Base-by-base conservation (phyloP, 2,888 invertebrate species). In the Sycophila texana region DNA sequence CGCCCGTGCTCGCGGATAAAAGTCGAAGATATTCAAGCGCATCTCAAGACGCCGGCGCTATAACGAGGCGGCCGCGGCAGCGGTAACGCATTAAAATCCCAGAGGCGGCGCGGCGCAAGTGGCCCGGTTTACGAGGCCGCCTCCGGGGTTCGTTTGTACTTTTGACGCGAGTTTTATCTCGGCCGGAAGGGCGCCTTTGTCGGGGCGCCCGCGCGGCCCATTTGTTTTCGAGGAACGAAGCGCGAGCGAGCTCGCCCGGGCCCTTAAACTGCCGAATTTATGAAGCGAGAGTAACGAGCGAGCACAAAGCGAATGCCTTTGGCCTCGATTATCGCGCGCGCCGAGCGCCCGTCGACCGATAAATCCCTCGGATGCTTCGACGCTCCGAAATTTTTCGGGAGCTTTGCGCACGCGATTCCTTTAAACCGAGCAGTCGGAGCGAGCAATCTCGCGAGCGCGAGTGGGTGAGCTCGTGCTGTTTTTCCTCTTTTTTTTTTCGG, bases 281-380 rank as follows among this genome's bases (percentile, higher is more conserved):
- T 63, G 78, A 74, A 55, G 77, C 77, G 78, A 47, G 68, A 74
- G 57, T 73, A 74, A 78, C 67, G 22, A 67, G 67, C 60, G 39
- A n/a, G 26, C 58, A 18, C 66, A 63, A 53, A 70, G 70, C 53
- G 30, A 63, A 70, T 49, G 18, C 55, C 67, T 55, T 63, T n/a
- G 58, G 26, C 61, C n/a, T 61, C 60, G 55, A 70, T 76, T 76
- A 63, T 70, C 61, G 47, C 39, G 39, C 39, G 26, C 26, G 26
- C 26, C 26, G 26, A 47, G 30, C 39, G 13, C 63, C 16, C 14
- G 22, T 7, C 53, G 14, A 22, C 51, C 57, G 22, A 76, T 76
- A 68, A 76, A 60, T 67, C 49, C 18, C 26, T 68, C 49, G 4
- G 22, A 47, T 30, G 22, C 30, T 55, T 16, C 16, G 39, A 39